Evolutionary conservation across 2,113 vertebrate genomes (phyloP), one percentile per base, ranked within the genome.

Genomic region (Chionomys nivalis): DNA sequence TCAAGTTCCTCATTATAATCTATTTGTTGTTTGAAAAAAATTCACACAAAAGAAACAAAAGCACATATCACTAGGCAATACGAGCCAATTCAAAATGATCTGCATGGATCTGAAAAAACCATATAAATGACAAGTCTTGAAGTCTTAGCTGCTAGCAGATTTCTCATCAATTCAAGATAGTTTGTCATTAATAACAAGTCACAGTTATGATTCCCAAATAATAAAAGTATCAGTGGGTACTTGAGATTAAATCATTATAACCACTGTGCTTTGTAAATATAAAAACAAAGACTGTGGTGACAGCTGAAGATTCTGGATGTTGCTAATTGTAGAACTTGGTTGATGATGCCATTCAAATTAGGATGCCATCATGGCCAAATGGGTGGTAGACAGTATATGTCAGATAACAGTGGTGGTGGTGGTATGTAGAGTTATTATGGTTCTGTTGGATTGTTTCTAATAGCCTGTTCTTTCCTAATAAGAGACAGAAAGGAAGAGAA

Each of bases 21-120:
- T 47, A 77, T 28, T 90, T 95, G 88, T 81, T 4, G n/a, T 63
- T 66, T 85, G 12, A 94, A 97, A 88, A 88, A 85, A 96, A 76
- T 78, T 95, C 72, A 81, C 26, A 86, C 12, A 76, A 81, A 24
- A 28, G 44, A 70, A 3, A 81, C 68, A 44, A 3, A 58, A 42
- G 14, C 42, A 87, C 42, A 21, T 96, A 76, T 92, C 44, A 65
- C 61, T 28, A 12, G 47, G 17, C 42, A 94, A 63, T 75, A 92
- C 55, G 19, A 42, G 83, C 31, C 23, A 61, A 5, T 78, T 93
- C 42, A 95, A 91, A 93, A 95, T 19, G 31, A 91, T 63, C 26
- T 63, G 5, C 7, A 21, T 1, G 77, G n/a, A n/a, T n/a, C n/a
- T n/a, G n/a, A n/a, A n/a, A n/a, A n/a, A 79, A 58, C 21, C 17